Percentiles rank a stretch among this genome's conserved stretches.
Evolutionary conservation across 2,797 vertebrate species (phyloP).

Genomic region (Spatula clypeata): DNA sequence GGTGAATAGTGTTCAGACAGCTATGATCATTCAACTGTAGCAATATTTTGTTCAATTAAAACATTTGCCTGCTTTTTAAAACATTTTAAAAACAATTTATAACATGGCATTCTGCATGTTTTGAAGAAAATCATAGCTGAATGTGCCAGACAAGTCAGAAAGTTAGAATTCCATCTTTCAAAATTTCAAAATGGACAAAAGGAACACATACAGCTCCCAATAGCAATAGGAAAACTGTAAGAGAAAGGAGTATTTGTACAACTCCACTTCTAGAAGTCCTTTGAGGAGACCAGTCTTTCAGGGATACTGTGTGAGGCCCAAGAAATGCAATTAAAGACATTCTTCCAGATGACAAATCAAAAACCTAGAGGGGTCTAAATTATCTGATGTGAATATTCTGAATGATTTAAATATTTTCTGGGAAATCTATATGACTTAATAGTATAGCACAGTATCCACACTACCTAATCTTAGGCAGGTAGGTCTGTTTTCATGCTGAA

Average conservation of each 20-base stretch:
- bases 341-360: not conserved
- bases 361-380: not conserved
- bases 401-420: not conserved
- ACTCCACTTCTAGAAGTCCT: not conserved
- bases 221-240: not conserved
- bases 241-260: not conserved
- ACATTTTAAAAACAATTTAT: too few species aligned
- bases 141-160: not conserved
- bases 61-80: not conserved
- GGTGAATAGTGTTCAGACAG: not conserved
- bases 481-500: not conserved
- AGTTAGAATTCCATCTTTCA: not conserved
- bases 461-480: not conserved
- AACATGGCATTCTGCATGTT: not conserved
- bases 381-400: not conserved
- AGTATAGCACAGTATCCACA: not conserved
- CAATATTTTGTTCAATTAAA: not conserved
- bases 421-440: not conserved
- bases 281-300: not conserved
- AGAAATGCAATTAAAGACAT: not conserved
- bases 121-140: not conserved
- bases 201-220: not conserved
- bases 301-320: accelerated
- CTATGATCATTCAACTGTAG: not conserved
- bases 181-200: not conserved